These are phyloP conservation scores for Casuarius casuarius DNA, from an alignment of 2,113 vertebrate genomes.

Conservation along the genomic window DNA sequence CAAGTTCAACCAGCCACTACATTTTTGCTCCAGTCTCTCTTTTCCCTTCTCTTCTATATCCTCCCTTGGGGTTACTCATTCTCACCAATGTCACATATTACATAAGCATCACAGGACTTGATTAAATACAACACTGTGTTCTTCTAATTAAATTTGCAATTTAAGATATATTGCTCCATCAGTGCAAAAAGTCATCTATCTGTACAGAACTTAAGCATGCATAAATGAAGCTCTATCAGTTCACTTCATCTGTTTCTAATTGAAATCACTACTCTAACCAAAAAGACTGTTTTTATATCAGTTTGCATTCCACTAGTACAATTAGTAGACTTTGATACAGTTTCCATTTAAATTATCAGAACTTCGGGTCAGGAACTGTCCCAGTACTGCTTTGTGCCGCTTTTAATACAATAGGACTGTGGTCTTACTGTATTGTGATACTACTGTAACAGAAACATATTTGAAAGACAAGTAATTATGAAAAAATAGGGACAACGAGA, in stretches of 20 bases:
- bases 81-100: background rate
- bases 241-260: background rate
- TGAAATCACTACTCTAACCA: background rate
- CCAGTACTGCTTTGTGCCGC: background rate
- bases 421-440: background rate
- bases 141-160: conserved; percentile 25
- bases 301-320: background rate
- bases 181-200: background rate
- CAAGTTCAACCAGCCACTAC: background rate
- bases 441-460: background rate
- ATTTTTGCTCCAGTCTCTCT: background rate
- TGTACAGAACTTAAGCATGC: background rate
- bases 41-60: background rate
- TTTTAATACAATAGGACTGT: background rate
- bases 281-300: background rate
- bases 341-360: background rate
- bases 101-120: background rate
- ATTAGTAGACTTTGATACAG: background rate
- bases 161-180: conserved; percentile 13
- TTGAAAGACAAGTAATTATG: background rate
- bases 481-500: background rate
- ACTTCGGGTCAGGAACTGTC: background rate
- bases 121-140: background rate
- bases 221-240: background rate
- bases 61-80: background rate